Base-by-base conservation (phyloP, 2,113 vertebrate genomes). In the Steatornis caripensis region DNA sequence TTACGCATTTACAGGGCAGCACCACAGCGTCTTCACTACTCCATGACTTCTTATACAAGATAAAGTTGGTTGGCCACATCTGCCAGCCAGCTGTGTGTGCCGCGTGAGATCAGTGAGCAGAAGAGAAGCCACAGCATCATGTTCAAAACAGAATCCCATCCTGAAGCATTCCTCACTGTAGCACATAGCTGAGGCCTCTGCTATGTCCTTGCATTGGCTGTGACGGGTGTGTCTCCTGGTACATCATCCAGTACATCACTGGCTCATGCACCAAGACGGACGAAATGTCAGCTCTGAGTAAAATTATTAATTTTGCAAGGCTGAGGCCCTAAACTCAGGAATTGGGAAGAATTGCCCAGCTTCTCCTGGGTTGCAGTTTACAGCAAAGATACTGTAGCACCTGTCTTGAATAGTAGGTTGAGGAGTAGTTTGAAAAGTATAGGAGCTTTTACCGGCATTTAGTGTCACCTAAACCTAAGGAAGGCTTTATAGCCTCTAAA, bases 21-120 rank as follows among this genome's bases (percentile, higher is more conserved):
- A 45, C 24, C 49, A 61, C 36, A 48, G 27, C 45, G 24, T 92
- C 71, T 90, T 69, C 62, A 17, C 10, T 86, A 11, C 41, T 80
- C 66, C 13, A 39, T 0, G 0, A 65, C 29, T 55, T 90, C 70
- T 85, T 77, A 48, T 57, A 61, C 27, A 49, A 84, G 77, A 54
- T 45, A 43, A 69, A 36, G 37, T 74, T 77, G n/a, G 24, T 58
- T 60, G 8, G 37, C 34, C 64, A 74, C 93, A 70, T 88, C 86
- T 96, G 88, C 83, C 71, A 49, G 12, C 41, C 88, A 95, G 79
- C 83, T 95, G 83, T 88, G 66, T 46, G 58, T 46, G 22, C 69
- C 2, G 3, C 2, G 0, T 43, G 53, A 84, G 43, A 57, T 68
- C 48, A 53, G 21, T 15, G 70, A 82, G 46, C 45, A 74, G 37